Evolutionary conservation across 53 echinoderm and acorn worm species (phyloP).

Genomic region (Astropecten irregularis): DNA sequence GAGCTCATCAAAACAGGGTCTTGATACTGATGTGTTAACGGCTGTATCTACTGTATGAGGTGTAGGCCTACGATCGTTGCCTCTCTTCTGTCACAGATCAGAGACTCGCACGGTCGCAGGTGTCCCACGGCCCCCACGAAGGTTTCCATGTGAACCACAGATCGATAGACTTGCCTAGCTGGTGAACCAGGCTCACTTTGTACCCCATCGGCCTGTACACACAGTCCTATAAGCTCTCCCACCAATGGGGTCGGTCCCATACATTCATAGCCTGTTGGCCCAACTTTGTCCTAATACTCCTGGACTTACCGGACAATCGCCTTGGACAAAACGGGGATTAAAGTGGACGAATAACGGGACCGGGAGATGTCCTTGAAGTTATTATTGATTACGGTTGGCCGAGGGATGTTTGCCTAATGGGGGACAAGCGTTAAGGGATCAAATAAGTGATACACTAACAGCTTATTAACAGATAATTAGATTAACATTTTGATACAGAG

Average conservation of each 20-base stretch:
- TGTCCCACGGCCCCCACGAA: neutral
- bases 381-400: neutral
- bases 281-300: neutral
- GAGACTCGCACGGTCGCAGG: neutral
- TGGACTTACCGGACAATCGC: neutral
- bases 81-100: neutral
- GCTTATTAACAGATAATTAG: too few relatives aligned
- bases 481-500: too few relatives aligned
- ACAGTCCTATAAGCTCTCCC: too few relatives aligned
- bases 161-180: neutral
- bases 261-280: neutral
- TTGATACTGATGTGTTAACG: neutral
- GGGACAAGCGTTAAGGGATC: neutral
- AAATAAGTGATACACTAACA: too few relatives aligned
- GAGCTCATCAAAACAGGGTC: neutral
- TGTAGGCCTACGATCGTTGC: neutral
- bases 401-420: neutral
- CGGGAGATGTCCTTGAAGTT: too few relatives aligned
- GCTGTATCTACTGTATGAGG: neutral
- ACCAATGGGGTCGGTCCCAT: neutral
- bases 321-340: neutral
- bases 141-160: conserved; percentile 14
- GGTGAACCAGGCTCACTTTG: too few relatives aligned
- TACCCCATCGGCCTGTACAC: too few relatives aligned
- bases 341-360: neutral